Base-by-base conservation (phyloP, 2,113 vertebrate genomes). In the Pteronura brasiliensis region DNA sequence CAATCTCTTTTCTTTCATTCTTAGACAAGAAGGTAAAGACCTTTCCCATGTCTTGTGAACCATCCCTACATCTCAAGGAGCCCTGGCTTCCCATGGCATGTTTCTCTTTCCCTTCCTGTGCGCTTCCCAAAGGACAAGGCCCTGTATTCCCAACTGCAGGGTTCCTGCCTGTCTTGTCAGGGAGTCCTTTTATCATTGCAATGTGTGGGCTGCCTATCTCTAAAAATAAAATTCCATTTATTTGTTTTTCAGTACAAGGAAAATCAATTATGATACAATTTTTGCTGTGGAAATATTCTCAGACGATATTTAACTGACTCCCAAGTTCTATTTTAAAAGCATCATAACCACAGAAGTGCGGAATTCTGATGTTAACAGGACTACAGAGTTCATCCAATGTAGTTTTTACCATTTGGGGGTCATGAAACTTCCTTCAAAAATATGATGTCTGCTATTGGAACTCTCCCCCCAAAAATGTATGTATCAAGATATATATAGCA, bases 181-280 rank as follows among this genome's bases (percentile, higher is more conserved):
- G 93, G 49, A 90, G 80, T 55, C 29, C 65, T 93, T 96, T 96
- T 31, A 97, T 95, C 94, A 69, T n/a, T 85, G 44, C 39, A 74
- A 14, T 42, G 69, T 47, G 90, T 85, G 81, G 77, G 77, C 72
- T 88, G 81, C 25, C 72, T 94, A 55, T 34, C 81, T 90, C 96
- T 97, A 96, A 97, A 98, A 97, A 96, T 94, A 97, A 96, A 61
- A 94, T 88, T 95, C 34, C 84, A 83, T 95, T 96, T 97, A 93
- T 96, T 97, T 97, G 71, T 97, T 96, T 77, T 77, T 77, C 82
- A 63, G 90, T 69, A 95, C 44, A 90, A 85, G 67, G 47, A 88
- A 97, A 97, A 97, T 94, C 92, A 98, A 90, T 92, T 88, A 79
- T 20, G 93, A 77, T 90, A 79, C 82, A 83, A 88, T 96, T 98